These are phyloP conservation scores for Mungos mungo DNA, from an alignment of 2,113 vertebrate species.

Conservation along the genomic window DNA sequence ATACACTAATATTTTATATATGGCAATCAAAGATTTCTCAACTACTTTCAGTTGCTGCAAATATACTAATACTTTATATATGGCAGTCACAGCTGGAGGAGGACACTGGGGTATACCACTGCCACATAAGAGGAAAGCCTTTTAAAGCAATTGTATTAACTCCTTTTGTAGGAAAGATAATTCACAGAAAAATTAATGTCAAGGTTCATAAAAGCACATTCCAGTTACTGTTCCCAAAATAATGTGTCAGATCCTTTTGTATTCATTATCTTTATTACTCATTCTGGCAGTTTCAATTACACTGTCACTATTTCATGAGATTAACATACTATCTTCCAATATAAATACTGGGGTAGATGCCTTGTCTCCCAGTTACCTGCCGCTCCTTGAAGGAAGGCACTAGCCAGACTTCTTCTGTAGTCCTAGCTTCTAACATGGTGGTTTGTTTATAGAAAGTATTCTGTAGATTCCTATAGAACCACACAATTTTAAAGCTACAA, in stretches of 20 bases:
- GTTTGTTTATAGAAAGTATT: not conserved
- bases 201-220: constrained; percentile 26
- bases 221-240: not conserved
- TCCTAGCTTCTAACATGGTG: not conserved
- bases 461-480: not conserved
- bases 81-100: not conserved
- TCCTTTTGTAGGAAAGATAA: not conserved
- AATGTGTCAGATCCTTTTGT: not conserved
- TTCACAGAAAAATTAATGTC: constrained; percentile 35
- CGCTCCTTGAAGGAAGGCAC: not conserved
- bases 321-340: not conserved
- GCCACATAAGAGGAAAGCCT: not conserved
- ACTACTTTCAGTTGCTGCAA: constrained; percentile 55
- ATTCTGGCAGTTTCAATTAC: not conserved
- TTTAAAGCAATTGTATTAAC: not conserved
- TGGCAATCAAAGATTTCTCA: not conserved
- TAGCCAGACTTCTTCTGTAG: not conserved
- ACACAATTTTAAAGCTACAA: not conserved
- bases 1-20: constrained; percentile 53
- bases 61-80: constrained; percentile 57
- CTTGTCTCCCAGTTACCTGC: not conserved
- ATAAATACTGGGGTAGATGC: not conserved
- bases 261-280: not conserved
- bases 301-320: not conserved
- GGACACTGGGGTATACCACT: not conserved